Conservation (phyloP, 1,140 invertebrate genomes). For the Drosophila miranda region DNA sequence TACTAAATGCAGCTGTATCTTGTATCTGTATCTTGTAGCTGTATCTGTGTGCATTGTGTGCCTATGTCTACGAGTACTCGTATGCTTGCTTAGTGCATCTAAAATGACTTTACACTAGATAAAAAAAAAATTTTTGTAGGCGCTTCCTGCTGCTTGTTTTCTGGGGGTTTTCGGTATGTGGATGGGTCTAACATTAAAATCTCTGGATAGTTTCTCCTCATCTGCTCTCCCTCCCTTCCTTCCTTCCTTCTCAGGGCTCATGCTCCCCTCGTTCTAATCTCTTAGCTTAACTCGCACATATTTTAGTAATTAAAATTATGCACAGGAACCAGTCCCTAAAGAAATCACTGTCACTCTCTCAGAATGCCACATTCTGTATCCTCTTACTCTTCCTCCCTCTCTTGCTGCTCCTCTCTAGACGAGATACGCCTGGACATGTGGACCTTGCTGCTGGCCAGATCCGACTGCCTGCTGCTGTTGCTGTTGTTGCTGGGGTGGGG, state of each 20-base stretch:
- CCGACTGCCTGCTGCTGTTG: conserved; percentile 70
- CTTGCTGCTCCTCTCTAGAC: conserved; percentile 34
- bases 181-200: conserved; percentile 11
- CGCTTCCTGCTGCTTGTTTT: conserved; percentile 26
- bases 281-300: conserved; percentile 70
- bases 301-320: conserved; percentile 80
- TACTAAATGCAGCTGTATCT: conserved; percentile 31
- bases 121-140: conserved; percentile 67
- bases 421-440: conserved; percentile 69
- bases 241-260: not conserved
- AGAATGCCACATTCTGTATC: conserved; percentile 4
- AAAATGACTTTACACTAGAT: conserved; percentile 75
- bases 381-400: not conserved
- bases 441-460: conserved; percentile 54
- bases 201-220: conserved; percentile 5
- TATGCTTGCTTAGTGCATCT: conserved; percentile 64
- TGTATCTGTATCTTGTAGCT: conserved; percentile 12
- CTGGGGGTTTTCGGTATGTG: too few species aligned
- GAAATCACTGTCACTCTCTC: conserved; percentile 71
- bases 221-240: not conserved
- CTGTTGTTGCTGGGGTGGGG: conserved; percentile 42
- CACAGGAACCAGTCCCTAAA: conserved; percentile 81
- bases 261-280: conserved; percentile 29
- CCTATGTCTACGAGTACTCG: conserved; percentile 36
- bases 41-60: not conserved